phyloP scores from a whole-genome alignment of 1,140 invertebrate genomes.

The Bombus picipes region DNA sequence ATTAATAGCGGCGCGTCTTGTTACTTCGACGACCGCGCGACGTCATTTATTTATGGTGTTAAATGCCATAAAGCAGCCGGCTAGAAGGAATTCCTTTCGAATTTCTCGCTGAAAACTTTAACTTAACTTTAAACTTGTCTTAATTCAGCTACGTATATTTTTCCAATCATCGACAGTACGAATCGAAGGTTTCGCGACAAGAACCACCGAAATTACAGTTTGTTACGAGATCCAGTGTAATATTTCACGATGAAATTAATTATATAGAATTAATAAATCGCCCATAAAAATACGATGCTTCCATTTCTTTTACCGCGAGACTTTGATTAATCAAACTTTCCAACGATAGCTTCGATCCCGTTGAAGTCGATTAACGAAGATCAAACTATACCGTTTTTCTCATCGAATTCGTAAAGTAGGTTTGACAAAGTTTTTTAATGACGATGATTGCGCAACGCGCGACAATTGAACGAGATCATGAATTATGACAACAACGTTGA shows the following conservation, averaged over 20 bases:
- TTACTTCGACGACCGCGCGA: conserved; percentile 42
- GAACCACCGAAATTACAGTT: too few relatives aligned
- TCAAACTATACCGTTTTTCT: background rate
- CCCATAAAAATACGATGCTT: too few relatives aligned
- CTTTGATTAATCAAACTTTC: background rate
- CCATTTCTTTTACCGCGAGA: too few relatives aligned
- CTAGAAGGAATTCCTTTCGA: background rate
- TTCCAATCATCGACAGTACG: too few relatives aligned
- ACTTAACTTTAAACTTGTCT: too few relatives aligned
- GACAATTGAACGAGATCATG: conserved; percentile 63
- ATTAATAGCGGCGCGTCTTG: conserved; percentile 41
- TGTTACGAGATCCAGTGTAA: too few relatives aligned
- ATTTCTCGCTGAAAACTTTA: background rate
- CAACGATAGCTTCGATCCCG: background rate
- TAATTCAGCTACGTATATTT: too few relatives aligned
- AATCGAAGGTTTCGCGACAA: too few relatives aligned
- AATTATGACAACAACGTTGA: conserved; percentile 62
- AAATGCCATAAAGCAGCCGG: conserved; percentile 16
- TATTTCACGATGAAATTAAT: too few relatives aligned
- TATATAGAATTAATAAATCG: too few relatives aligned
- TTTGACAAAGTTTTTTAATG: conserved; percentile 3
- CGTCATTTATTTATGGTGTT: conserved; percentile 33
- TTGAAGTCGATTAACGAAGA: background rate
- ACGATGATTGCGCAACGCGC: conserved; percentile 24
- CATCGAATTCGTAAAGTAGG: background rate